Base-by-base conservation (phyloP, 2,113 vertebrate species). In the Dromaius novaehollandiae region DNA sequence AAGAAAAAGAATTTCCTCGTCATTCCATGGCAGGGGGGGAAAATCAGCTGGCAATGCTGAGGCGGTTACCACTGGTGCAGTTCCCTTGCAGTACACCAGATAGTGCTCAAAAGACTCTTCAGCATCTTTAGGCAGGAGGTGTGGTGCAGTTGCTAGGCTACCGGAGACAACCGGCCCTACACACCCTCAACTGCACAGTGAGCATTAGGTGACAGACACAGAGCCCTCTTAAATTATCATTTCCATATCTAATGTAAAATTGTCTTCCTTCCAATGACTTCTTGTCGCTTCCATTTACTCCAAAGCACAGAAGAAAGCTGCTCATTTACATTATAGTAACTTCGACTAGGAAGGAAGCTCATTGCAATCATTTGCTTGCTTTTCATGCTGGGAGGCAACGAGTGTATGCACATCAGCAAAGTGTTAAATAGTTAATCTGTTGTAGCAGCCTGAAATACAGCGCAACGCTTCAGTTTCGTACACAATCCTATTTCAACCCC, bases 371-470 rank as follows among this genome's bases (percentile, higher is more conserved):
- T 71, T 85, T 36, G 82, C 55, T 93, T 76, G 60, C 32, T 91
- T 90, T 81, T 90, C 94, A 93, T 56, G 89, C 95, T 94, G 94
- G 56, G 94, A 96, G 80, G 89, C 89, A 93, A 48, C 82, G 60
- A 94, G 73, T 91, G 78, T 91, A 88, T 2, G 42, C 94, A 88
- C 86, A 86, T 86, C 51, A 95, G 88, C 79, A 21, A 73, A 89
- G 89, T 88, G 96, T 93, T 96, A 96, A 96, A 95, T 6, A 91
- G 92, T 95, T 97, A 91, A 97, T 96, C 90, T 95, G 94, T 83
- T 42, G 76, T n/a, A 93, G 89, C 94, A 93, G 89, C 94, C 91
- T 90, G 93, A 96, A 90, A 86, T 86, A 51, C 2, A 3, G 73
- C 25, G 73, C 46, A 73, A 93, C 70, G 79, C 82, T 96, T 86